Base-by-base conservation (phyloP, 2,797 vertebrate genomes). In the Urocyon cinereoargenteus region DNA sequence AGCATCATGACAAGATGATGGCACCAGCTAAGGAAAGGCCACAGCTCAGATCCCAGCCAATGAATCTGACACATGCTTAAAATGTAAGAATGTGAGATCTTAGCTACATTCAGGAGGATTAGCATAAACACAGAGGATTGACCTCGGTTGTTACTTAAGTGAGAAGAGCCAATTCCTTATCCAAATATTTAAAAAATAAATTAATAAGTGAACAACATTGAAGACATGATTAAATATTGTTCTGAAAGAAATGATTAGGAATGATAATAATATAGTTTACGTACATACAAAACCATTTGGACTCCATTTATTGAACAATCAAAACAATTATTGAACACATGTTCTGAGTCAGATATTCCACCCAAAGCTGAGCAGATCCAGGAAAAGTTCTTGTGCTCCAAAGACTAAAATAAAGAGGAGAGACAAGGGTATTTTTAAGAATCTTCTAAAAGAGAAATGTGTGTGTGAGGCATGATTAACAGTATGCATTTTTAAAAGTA, bases 191-290 rank as follows among this genome's bases (percentile, higher is more conserved):
- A 24, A 5, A 11, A 66, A 88, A 45, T 93, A 40, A 64, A 90
- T 73, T 85, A 66, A 57, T 70, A 91, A 59, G 68, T 66, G 68
- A 97, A 91, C 24, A 79, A 79, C 28, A 90, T 21, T 51, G 19
- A 84, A 77, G n/a, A 59, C 26, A 31, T 51, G 57, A 73, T 90
- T 93, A 90, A 89, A 31, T 79, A 45, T 28, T 24, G 62, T 75
- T 88, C 31, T 68, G 45, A 96, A 95, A 61, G 45, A 72, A 94
- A 86, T 84, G 1, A 59, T 88, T 82, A 86, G 14, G 31, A 86
- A 66, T 73, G 13, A 86, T 68, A 81, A 45, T 36, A 90, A 51
- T 28, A 75, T 34, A 31, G 36, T 28, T 68, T 49, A 68, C 45
- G 22, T 75, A 34, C 13, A 75, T n/a, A 61, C 2, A 36, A 75